Evolutionary conservation across 1,140 invertebrate genomes (phyloP).

Genomic region (Drosophila kepulauana): DNA sequence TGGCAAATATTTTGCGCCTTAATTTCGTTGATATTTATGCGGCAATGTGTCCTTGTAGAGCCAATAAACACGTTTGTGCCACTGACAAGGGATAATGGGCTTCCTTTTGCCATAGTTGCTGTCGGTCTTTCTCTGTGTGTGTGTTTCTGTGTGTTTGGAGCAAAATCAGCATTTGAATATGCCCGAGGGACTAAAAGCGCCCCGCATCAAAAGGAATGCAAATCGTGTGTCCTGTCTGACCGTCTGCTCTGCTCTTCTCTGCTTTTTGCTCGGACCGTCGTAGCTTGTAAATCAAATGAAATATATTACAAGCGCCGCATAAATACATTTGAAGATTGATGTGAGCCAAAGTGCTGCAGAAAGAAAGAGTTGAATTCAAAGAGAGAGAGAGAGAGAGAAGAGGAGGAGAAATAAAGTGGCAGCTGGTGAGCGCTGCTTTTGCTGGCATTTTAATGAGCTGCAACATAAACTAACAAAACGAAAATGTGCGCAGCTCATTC

Average conservation of each 20-base stretch:
- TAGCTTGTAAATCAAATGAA: slow-evolving; percentile 78
- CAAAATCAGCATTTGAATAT: slow-evolving; percentile 80
- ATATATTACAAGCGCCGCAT: slow-evolving; percentile 68
- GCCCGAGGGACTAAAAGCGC: slow-evolving; percentile 54
- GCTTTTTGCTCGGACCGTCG: slow-evolving; percentile 24
- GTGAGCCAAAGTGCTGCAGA: slow-evolving; percentile 9
- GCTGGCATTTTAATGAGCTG: slow-evolving; percentile 77
- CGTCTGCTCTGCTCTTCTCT: slow-evolving; percentile 7
- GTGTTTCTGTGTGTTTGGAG: no score
- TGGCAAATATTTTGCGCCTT: slow-evolving; percentile 73
- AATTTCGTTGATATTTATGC: slow-evolving; percentile 83
- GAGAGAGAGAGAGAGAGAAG: background rate
- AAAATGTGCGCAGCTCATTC: slow-evolving; percentile 63
- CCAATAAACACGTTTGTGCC: slow-evolving; percentile 79
- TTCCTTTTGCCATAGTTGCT: slow-evolving; percentile 26
- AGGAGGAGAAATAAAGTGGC: background rate
- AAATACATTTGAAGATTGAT: slow-evolving; percentile 77
- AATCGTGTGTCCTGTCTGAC: slow-evolving; percentile 61
- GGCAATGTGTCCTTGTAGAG: slow-evolving; percentile 72
- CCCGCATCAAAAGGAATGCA: slow-evolving; percentile 75
- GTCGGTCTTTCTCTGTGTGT: background rate
- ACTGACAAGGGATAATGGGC: slow-evolving; percentile 80
- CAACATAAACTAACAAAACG: slow-evolving; percentile 65
- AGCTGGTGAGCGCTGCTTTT: slow-evolving; percentile 19
- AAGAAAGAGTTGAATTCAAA: background rate